Evolutionary conservation across 2,888 invertebrate genomes (phyloP).

Genomic region (Adelphocoris suturalis): DNA sequence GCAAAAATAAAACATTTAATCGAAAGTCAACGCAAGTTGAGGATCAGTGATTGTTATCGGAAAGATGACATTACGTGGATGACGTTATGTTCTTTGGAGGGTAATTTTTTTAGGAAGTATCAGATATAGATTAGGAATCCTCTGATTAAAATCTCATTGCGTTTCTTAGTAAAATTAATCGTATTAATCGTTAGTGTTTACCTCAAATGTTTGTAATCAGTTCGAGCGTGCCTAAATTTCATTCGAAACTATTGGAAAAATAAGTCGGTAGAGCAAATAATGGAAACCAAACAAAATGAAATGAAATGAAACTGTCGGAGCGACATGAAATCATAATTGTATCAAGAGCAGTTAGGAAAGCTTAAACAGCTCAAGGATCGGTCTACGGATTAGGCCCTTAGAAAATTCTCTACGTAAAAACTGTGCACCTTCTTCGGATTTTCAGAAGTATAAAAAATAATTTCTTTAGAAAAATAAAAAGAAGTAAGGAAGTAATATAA

Average conservation of each 20-base stretch:
- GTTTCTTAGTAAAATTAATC: too few relatives aligned
- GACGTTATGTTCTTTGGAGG: too few relatives aligned
- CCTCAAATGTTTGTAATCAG: too few relatives aligned
- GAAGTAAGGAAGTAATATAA: neutral
- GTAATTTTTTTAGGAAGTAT: too few relatives aligned
- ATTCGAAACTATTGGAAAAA: slow-evolving; percentile 9
- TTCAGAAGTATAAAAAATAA: neutral
- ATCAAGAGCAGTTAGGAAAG: slow-evolving; percentile 64
- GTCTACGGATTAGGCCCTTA: slow-evolving; percentile 54
- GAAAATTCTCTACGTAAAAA: slow-evolving; percentile 52
- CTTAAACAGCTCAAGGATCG: slow-evolving; percentile 38
- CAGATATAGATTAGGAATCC: too few relatives aligned
- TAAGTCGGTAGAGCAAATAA: neutral
- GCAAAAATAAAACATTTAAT: neutral
- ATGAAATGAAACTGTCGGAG: neutral
- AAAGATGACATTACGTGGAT: too few relatives aligned
- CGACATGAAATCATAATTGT: neutral
- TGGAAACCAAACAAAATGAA: slow-evolving; percentile 14
- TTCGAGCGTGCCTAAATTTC: too few relatives aligned
- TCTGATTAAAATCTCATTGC: too few relatives aligned
- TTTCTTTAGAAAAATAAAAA: slow-evolving; percentile 18
- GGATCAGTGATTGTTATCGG: too few relatives aligned
- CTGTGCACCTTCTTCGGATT: slow-evolving; percentile 15
- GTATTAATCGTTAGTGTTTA: too few relatives aligned
- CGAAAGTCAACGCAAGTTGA: too few relatives aligned